Conservation (phyloP, 2,888 invertebrate species). For the Conchocele bisecta region DNA sequence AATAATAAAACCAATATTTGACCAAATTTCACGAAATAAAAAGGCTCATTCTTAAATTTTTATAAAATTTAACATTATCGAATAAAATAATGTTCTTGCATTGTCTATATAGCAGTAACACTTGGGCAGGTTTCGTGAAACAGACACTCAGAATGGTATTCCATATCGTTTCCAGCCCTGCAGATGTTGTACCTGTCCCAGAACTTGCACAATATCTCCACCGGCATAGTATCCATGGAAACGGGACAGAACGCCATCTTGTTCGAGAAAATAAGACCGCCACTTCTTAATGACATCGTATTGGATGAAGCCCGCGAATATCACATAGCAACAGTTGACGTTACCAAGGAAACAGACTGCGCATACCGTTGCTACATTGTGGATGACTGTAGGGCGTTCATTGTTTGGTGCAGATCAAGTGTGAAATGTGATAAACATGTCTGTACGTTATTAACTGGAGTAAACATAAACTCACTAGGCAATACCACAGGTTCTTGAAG, state of each 20-base stretch:
- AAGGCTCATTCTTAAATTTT: too few species aligned
- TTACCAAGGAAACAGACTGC: slow-evolving; percentile 70
- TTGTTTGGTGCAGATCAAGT: slow-evolving; percentile 58
- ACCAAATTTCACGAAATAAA: too few species aligned
- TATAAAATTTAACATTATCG: too few species aligned
- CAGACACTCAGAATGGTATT: too few species aligned
- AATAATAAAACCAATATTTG: too few species aligned
- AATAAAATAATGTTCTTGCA: too few species aligned
- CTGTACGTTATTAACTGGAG: slow-evolving; percentile 58
- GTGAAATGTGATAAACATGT: slow-evolving; percentile 60
- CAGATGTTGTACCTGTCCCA: slow-evolving; percentile 60
- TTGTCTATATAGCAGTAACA: too few species aligned
- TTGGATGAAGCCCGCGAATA: slow-evolving; percentile 11
- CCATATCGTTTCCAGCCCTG: slow-evolving; percentile 53
- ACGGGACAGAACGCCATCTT: slow-evolving; percentile 57
- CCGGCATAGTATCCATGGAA: slow-evolving; percentile 10
- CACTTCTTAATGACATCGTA: slow-evolving; percentile 53
- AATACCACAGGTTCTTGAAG: too few species aligned
- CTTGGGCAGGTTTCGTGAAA: too few species aligned
- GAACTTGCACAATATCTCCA: slow-evolving; percentile 30
- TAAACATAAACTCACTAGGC: too few species aligned
- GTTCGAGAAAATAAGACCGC: slow-evolving; percentile 71
- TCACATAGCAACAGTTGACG: slow-evolving; percentile 52
- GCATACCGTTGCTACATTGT: slow-evolving; percentile 71
- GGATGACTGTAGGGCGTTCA: slow-evolving; percentile 65